Evolutionary conservation across 35 echinoderm and acorn worm species (phyloP), one percentile per base, ranked within the genome.

Genomic region (Acanthaster planci): DNA sequence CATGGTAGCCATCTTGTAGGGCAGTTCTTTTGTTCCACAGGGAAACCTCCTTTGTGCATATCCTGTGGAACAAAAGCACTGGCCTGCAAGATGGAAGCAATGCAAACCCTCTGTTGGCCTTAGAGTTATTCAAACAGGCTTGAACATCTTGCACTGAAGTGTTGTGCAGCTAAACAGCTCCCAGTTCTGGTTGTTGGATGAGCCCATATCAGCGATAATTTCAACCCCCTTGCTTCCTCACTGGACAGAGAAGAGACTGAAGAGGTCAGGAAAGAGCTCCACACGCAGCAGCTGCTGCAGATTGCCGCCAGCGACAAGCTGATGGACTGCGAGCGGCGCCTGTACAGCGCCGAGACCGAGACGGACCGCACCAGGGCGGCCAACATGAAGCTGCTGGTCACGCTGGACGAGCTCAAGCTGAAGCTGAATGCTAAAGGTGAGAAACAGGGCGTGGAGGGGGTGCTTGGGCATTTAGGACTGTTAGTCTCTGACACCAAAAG

Each of bases 371-470:
- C 80, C 34, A 60, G 86, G 53, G 83, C 87, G 27, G 52, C 60
- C 19, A 86, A 90, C 80, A 81, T 94, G 16, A 87, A 86, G 52
- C 39, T 90, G 39, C 54, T 51, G 56, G 42, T 94, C 0, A 94
- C 86, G 52, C 68, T 94, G 19, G 83, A 85, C 54, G 92, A 94
- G 2, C 83, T 94, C 15, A 90, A 52, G 77, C 56, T 38, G 17
- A 93, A 94, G 56, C 27, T 90, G 2, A 76, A 80, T 18, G 79
- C 32, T 3, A 80, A 85, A 90, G 92, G 87, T 86, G 59, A 90
- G 0, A 17, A 27, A 4, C 12, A 12, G 42, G 42, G 42, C 4
- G 4, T 12, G 4, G 42, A 47, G 12, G 42, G n/a, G n/a, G n/a
- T n/a, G n/a, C n/a, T n/a, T n/a, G n/a, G n/a, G n/a, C n/a, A n/a